A percentile compares a stretch with the other conserved stretches of the same genome.
These are phyloP conservation scores for Bombus polaris DNA, from an alignment of 1,140 invertebrate species.

Conservation along the genomic window DNA sequence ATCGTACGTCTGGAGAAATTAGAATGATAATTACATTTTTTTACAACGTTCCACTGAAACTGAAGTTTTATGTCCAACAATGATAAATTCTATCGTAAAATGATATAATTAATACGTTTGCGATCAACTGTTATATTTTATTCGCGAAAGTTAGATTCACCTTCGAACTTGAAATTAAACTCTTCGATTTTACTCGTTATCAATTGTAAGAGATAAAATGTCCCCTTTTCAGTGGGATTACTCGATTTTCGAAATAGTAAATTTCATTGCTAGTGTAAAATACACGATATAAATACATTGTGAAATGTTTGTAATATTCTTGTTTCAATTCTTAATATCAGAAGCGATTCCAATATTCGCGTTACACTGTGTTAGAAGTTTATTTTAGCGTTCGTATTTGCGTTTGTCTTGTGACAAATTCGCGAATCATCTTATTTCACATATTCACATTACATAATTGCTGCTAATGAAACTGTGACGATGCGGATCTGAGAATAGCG, in stretches of 20 bases:
- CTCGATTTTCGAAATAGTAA: neutral
- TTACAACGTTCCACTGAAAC: too few species aligned
- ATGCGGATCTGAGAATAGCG: slow-evolving; percentile 32
- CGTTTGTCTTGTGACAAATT: neutral
- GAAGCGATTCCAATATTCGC: too few species aligned
- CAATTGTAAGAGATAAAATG: neutral
- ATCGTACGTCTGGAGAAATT: too few species aligned
- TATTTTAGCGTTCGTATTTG: neutral
- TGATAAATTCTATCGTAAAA: neutral
- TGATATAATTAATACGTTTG: neutral
- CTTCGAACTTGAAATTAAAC: neutral
- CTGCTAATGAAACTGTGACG: slow-evolving; percentile 21
- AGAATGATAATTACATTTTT: neutral
- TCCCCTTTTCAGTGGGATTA: neutral
- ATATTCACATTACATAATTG: slow-evolving; percentile 9
- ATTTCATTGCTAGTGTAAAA: neutral
- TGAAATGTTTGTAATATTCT: too few species aligned
- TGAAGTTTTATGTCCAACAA: neutral
- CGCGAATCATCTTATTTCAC: slow-evolving; percentile 20
- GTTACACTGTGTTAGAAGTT: neutral
- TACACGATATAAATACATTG: too few species aligned
- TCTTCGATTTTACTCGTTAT: neutral
- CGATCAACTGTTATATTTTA: neutral
- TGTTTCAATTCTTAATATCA: too few species aligned
- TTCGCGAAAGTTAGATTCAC: neutral